A percentile compares a stretch with the other conserved stretches of the same genome.
These are phyloP conservation scores for Priocnemis perturbator DNA, from an alignment of 2,888 invertebrate genomes.

Conservation along the genomic window DNA sequence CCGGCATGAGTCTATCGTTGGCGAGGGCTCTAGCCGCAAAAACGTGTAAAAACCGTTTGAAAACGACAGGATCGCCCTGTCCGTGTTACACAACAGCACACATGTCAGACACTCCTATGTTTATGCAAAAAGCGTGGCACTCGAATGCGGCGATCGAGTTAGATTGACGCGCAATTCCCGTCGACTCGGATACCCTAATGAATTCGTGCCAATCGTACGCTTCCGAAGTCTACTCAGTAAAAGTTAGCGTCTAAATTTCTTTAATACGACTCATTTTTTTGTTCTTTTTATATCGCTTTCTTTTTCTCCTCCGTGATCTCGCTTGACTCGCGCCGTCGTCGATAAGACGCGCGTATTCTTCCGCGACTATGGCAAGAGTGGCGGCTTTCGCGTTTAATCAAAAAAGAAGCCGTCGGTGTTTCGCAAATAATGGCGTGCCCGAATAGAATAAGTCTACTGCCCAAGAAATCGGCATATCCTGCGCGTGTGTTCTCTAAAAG, in stretches of 20 bases:
- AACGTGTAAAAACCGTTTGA: constrained; percentile 7
- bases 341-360: too few species aligned
- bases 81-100: constrained; percentile 24
- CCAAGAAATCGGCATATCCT: constrained; percentile 30
- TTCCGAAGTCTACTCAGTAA: too few species aligned
- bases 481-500: constrained; percentile 24
- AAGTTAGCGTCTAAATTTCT: not conserved
- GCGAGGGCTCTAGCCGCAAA: constrained; percentile 7
- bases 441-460: constrained; percentile 23
- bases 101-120: constrained; percentile 6
- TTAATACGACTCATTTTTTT: not conserved
- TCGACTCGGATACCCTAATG: constrained; percentile 18
- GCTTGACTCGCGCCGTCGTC: too few species aligned
- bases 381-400: too few species aligned
- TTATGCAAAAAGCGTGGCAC: constrained; percentile 17
- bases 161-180: constrained; percentile 14
- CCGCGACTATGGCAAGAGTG: too few species aligned
- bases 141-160: constrained; percentile 20
- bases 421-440: constrained; percentile 27
- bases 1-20: too few species aligned
- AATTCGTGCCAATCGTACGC: constrained; percentile 3
- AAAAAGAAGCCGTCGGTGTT: not conserved
- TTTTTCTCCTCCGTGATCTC: not conserved
- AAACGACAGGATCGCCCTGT: constrained; percentile 1
- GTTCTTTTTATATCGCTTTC: constrained; percentile 13